A percentile compares a stretch with the other conserved stretches of the same genome.
Conservation (phyloP, 2,797 vertebrate genomes). For the Rhinichthys osculus region DNA sequence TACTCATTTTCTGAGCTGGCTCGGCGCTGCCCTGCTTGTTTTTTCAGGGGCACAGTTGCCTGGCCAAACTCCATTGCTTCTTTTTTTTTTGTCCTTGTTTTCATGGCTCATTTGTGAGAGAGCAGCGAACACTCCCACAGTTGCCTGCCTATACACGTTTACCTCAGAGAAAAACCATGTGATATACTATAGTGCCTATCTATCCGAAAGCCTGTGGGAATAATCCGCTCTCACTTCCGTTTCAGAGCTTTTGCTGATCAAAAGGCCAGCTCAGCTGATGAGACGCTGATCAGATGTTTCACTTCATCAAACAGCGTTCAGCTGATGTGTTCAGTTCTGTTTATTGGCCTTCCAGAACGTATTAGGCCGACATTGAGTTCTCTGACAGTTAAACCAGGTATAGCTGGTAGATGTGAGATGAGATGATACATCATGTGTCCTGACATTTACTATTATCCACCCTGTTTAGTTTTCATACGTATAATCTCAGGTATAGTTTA, state of each 20-base stretch:
- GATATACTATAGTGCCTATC: slow-evolving; percentile 1
- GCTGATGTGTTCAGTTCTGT: slow-evolving; percentile 36
- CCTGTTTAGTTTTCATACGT: not conserved
- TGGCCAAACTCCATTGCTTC: not conserved
- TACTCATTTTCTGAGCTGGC: slow-evolving; percentile 37
- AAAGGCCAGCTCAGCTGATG: slow-evolving; percentile 48
- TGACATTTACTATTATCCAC: not conserved
- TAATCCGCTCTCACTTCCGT: slow-evolving; percentile 34
- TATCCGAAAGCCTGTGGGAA: slow-evolving; percentile 10
- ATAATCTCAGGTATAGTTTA: not conserved
- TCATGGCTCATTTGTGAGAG: slow-evolving; percentile 17
- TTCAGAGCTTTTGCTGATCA: slow-evolving; percentile 50
- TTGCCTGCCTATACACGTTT: slow-evolving; percentile 39
- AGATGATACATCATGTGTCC: not conserved
- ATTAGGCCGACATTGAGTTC: not conserved
- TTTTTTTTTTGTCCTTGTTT: slow-evolving; percentile 22
- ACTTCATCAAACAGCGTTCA: slow-evolving; percentile 36
- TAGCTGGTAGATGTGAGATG: not conserved
- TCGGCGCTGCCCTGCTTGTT: not conserved
- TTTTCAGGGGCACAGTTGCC: not conserved
- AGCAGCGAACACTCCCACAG: slow-evolving; percentile 15
- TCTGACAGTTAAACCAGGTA: not conserved
- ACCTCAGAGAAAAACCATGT: not conserved
- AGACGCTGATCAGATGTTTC: slow-evolving; percentile 54
- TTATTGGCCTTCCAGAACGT: not conserved